A percentile compares a stretch with the other conserved stretches of the same genome.
These are phyloP conservation scores for Agonopterix subpropinquella DNA, from an alignment of 2,888 invertebrate genomes.

Conservation along the genomic window DNA sequence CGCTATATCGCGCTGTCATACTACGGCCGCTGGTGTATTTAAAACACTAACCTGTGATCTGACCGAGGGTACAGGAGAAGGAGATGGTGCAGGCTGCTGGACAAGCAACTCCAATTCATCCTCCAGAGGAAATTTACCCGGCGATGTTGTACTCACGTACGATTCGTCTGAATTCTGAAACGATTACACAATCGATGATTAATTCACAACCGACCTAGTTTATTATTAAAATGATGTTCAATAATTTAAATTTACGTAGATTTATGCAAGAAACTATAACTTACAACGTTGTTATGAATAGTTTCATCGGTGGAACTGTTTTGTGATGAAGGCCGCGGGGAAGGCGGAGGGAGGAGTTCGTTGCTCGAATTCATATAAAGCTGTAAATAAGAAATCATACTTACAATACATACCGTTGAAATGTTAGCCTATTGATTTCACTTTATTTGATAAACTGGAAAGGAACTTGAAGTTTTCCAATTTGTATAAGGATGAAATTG, in stretches of 20 bases:
- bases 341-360: constrained; percentile 60
- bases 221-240: too few relatives aligned
- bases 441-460: too few relatives aligned
- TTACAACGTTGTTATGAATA: constrained; percentile 52
- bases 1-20: too few relatives aligned
- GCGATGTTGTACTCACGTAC: constrained; percentile 67
- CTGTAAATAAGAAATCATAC: constrained; percentile 25
- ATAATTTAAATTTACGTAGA: background rate
- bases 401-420: too few relatives aligned
- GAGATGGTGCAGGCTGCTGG: constrained; percentile 43
- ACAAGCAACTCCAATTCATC: constrained; percentile 55
- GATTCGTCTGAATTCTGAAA: constrained; percentile 60
- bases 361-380: constrained; percentile 57
- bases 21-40: too few relatives aligned
- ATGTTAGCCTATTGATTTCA: background rate
- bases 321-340: constrained; percentile 63
- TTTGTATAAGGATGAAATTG: too few relatives aligned
- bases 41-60: constrained; percentile 48
- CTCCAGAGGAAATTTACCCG: constrained; percentile 67
- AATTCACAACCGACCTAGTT: too few relatives aligned
- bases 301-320: constrained; percentile 59
- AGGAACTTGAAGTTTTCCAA: too few relatives aligned
- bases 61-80: constrained; percentile 62
- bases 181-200: background rate
- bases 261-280: constrained; percentile 9